A percentile compares a stretch with the other conserved stretches of the same genome.
These are phyloP conservation scores for Sarcophaga subvicina DNA, from an alignment of 2,888 invertebrate genomes.

Conservation along the genomic window DNA sequence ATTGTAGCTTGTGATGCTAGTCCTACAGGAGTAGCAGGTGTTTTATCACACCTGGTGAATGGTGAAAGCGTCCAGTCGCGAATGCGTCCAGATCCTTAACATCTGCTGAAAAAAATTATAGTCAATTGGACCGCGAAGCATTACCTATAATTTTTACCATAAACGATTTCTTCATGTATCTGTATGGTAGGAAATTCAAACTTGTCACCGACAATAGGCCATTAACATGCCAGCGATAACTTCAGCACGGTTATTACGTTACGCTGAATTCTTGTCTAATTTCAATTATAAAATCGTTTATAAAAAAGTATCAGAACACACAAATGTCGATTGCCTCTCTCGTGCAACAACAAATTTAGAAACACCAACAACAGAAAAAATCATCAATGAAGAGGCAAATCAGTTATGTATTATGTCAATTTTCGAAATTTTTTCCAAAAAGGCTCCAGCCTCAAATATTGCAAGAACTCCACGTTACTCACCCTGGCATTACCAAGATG, in stretches of 20 bases:
- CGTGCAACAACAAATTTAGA: conserved; percentile 25
- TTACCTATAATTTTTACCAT: conserved; percentile 27
- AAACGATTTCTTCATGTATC: conserved; percentile 46
- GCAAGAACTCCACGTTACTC: no score
- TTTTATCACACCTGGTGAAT: conserved; percentile 55
- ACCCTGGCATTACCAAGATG: no score
- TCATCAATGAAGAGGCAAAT: conserved; percentile 52
- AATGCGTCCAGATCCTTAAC: conserved; percentile 63
- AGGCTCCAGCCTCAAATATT: no score
- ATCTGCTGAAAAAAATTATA: conserved; percentile 57
- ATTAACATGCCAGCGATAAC: conserved; percentile 38
- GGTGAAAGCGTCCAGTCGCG: conserved; percentile 50
- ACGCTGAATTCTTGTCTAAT: conserved; percentile 26
- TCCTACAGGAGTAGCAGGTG: conserved; percentile 54
- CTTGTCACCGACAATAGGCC: conserved; percentile 62
- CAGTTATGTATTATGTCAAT: conserved; percentile 17
- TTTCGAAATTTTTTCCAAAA: conserved; percentile 12
- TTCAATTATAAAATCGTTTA: conserved; percentile 47
- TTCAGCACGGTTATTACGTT: conserved; percentile 38
- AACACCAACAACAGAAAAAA: conserved; percentile 37
- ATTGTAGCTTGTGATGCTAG: conserved; percentile 48
- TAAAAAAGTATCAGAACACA: conserved; percentile 42
- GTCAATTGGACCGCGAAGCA: conserved; percentile 53
- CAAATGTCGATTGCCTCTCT: conserved; percentile 57
- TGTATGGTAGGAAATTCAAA: conserved; percentile 52